Evolutionary conservation across 2,797 vertebrate genomes (phyloP), one percentile per base, ranked within the genome.

Genomic region (Miichthys miiuy): DNA sequence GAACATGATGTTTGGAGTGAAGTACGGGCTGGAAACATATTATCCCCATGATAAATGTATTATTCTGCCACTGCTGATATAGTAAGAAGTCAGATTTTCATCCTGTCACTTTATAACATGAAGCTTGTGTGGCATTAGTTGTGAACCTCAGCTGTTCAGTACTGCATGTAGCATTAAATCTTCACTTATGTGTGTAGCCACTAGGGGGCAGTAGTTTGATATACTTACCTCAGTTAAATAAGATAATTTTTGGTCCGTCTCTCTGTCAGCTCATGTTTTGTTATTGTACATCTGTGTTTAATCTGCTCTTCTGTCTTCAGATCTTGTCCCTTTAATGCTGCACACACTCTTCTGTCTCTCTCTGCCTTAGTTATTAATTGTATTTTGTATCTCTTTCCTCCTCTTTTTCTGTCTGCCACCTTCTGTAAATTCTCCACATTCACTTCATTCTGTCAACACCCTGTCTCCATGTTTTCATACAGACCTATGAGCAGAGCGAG

Each of bases 401-500:
- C 30, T 51, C 46, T 2, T 9, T 51, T 18, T 58, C 62, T 50
- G 21, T 20, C 30, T 8, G 2, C 27, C 18, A 1, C 34, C 34
- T 38, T 67, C 46, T 42, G 5, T 47, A 16, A 27, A n/a, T 60
- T 34, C 20, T 27, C 17, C n/a, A 46, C 34, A 42, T 30, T 9
- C 0, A n/a, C 11, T 0, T n/a, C 65, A 34, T 9, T 55, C 46
- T 17, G 47, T 47, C 18, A 48, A 71, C 30, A 41, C 12, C 2
- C 16, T 16, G 21, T 69, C 42, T 57, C 30, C 14, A 0, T 77
- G 69, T 77, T 21, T 30, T 55, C 34, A 2, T 5, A 3, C 81
- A 99, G 98, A 99, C 98, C 30, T 99, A 99, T 0, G 98, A 99
- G 90, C 98, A 99, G 80, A 97, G 96, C 0, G 97, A 99, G 58